Evolutionary conservation across 2,888 invertebrate species (phyloP).

Genomic region (Opisthograptis luteolata): DNA sequence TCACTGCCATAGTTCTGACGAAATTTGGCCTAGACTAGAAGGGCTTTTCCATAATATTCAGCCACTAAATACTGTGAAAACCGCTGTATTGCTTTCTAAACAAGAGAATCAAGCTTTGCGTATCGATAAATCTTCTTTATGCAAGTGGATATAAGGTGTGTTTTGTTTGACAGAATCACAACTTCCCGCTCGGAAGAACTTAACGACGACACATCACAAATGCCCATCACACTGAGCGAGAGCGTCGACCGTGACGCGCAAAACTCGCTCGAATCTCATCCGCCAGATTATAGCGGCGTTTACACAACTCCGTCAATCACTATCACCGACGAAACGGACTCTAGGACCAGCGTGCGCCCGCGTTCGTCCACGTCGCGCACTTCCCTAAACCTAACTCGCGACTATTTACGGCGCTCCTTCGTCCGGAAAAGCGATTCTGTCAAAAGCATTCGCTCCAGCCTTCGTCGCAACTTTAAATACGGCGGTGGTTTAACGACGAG

Average conservation of each 20-base stretch:
- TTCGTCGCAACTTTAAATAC: constrained; percentile 72
- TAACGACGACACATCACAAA: constrained; percentile 61
- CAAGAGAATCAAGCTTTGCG: too few relatives aligned
- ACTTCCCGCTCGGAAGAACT: constrained; percentile 56
- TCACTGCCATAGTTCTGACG: too few relatives aligned
- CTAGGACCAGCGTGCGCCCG: constrained; percentile 40
- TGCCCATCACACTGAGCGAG: constrained; percentile 75
- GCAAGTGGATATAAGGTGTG: background rate
- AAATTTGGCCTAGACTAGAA: too few relatives aligned
- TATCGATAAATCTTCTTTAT: too few relatives aligned
- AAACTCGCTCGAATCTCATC: constrained; percentile 42
- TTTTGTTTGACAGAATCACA: constrained; percentile 60
- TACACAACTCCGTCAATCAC: constrained; percentile 58
- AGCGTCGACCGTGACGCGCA: constrained; percentile 62
- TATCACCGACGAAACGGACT: constrained; percentile 65
- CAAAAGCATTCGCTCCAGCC: constrained; percentile 71
- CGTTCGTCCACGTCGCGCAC: constrained; percentile 58
- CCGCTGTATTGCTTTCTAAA: too few relatives aligned
- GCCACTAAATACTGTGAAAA: too few relatives aligned
- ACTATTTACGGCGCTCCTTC: constrained; percentile 69
- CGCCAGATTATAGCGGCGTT: constrained; percentile 57
- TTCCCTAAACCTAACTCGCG: constrained; percentile 66
- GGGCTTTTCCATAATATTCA: too few relatives aligned
- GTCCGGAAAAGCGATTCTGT: constrained; percentile 73
- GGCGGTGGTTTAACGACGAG: constrained; percentile 75